A percentile compares a stretch with the other conserved stretches of the same genome.
Evolutionary conservation across 1,140 invertebrate species (phyloP).

Genomic region (Brachionus rotundiformis): DNA sequence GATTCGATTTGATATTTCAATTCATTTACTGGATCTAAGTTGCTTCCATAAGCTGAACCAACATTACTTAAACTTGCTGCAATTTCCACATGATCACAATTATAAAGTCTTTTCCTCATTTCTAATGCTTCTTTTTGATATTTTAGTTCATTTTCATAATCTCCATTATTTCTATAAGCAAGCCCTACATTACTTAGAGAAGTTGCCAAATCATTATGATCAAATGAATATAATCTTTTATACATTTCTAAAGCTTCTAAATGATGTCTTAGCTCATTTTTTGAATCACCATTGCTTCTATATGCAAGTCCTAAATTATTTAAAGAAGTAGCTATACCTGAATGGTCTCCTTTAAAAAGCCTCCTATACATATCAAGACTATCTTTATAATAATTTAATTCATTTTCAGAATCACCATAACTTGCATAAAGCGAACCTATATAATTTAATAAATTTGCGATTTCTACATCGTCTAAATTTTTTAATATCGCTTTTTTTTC

Average conservation of each 20-base stretch:
- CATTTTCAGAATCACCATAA: constrained; percentile 19
- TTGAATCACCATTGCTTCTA: constrained; percentile 6
- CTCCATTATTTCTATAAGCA: constrained; percentile 7
- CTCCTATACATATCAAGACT: constrained; percentile 27
- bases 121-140: constrained; percentile 9
- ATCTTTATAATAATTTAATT: constrained; percentile 40
- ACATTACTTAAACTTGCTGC: constrained; percentile 36
- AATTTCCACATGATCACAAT: not conserved
- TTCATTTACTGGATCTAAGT: constrained; percentile 12
- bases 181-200: constrained; percentile 34
- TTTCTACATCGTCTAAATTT: constrained; percentile 7
- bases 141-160: constrained; percentile 27
- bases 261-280: constrained; percentile 26
- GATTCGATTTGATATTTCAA: constrained; percentile 20
- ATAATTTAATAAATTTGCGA: constrained; percentile 19
- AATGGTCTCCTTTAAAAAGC: not conserved
- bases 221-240: not conserved
- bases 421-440: constrained; percentile 5
- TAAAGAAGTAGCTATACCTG: constrained; percentile 18
- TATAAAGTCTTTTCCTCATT: constrained; percentile 14
- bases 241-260: constrained; percentile 42
- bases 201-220: not conserved
- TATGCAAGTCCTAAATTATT: constrained; percentile 33
- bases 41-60: constrained; percentile 23
- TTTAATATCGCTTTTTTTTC: not conserved